phyloP scores from a whole-genome alignment of 2,113 vertebrate species.

The Anguilla rostrata region DNA sequence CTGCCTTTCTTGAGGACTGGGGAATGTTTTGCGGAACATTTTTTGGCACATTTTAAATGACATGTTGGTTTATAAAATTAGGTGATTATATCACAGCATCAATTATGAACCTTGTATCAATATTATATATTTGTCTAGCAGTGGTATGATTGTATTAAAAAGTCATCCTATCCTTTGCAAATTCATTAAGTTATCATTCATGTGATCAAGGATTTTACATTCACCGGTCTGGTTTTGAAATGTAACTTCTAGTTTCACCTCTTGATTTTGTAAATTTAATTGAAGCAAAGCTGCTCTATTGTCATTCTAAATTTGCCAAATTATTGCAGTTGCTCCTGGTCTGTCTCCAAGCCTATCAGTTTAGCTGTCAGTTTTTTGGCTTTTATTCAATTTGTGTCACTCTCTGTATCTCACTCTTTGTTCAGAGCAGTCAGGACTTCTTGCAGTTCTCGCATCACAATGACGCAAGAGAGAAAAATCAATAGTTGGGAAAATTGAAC shows the following conservation, averaged over 20 bases:
- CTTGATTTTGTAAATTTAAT: slow-evolving; percentile 14
- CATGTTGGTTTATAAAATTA: no score
- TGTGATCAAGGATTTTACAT: neutral
- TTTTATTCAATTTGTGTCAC: slow-evolving; percentile 20
- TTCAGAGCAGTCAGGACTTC: slow-evolving; percentile 16
- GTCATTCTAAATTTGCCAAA: slow-evolving; percentile 14
- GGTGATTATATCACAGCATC: no score
- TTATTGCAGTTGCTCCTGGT: neutral
- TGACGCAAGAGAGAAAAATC: slow-evolving; percentile 16
- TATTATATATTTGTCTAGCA: neutral
- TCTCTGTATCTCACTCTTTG: neutral
- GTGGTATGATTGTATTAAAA: neutral
- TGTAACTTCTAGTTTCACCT: neutral
- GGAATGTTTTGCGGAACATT: neutral
- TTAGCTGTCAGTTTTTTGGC: slow-evolving; percentile 15
- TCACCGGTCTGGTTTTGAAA: neutral
- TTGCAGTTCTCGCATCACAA: slow-evolving; percentile 1
- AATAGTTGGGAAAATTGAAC: slow-evolving; percentile 17
- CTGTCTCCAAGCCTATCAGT: slow-evolving; percentile 18
- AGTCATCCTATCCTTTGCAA: neutral
- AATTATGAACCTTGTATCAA: neutral
- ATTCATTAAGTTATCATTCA: neutral
- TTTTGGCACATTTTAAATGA: neutral
- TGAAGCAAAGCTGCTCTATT: slow-evolving; percentile 18
- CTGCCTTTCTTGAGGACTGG: neutral